These are phyloP conservation scores for Chanos chanos DNA, from an alignment of 2,797 vertebrate genomes.

Conservation along the genomic window DNA sequence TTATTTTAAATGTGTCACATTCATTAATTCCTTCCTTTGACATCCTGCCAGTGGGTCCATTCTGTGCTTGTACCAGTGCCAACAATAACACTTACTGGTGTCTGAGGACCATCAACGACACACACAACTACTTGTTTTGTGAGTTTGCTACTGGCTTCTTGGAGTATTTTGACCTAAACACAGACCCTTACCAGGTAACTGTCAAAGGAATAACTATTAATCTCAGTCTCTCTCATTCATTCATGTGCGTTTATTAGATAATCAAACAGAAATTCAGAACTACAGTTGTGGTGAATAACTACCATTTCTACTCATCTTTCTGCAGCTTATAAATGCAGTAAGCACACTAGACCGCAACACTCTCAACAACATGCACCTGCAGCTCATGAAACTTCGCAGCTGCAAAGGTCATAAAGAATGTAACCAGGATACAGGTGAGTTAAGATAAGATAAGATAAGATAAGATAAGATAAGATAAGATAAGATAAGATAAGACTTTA, in stretches of 20 bases:
- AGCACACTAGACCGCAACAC: constrained; percentile 83
- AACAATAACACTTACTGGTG: constrained; percentile 99
- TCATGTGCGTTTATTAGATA: too few relatives aligned
- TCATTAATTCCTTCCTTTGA: too few relatives aligned
- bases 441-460: too few relatives aligned
- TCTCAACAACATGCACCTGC: constrained; percentile 86
- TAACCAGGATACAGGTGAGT: constrained; percentile 86
- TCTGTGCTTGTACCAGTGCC: constrained; percentile 96
- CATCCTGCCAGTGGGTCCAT: constrained; percentile 80
- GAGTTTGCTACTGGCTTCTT: constrained; percentile 98
- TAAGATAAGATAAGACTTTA: too few relatives aligned
- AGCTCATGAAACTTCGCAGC: constrained; percentile 89
- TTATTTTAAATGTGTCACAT: too few relatives aligned
- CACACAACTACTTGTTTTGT: constrained; percentile 97
- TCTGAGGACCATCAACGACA: constrained; percentile 93
- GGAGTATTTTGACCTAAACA: constrained; percentile 96
- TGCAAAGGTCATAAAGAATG: constrained; percentile 94
- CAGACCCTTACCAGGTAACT: constrained; percentile 90
- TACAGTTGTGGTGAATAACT: too few relatives aligned
- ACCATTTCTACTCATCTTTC: constrained; percentile 38
- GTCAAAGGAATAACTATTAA: too few relatives aligned
- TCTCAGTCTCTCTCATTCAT: too few relatives aligned
- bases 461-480: too few relatives aligned
- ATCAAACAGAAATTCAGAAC: too few relatives aligned
- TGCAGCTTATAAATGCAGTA: constrained; percentile 89